Percentiles rank a stretch among this genome's conserved stretches.
These are phyloP conservation scores for Oryzias melastigma DNA, from an alignment of 2,113 vertebrate genomes.

Conservation along the genomic window DNA sequence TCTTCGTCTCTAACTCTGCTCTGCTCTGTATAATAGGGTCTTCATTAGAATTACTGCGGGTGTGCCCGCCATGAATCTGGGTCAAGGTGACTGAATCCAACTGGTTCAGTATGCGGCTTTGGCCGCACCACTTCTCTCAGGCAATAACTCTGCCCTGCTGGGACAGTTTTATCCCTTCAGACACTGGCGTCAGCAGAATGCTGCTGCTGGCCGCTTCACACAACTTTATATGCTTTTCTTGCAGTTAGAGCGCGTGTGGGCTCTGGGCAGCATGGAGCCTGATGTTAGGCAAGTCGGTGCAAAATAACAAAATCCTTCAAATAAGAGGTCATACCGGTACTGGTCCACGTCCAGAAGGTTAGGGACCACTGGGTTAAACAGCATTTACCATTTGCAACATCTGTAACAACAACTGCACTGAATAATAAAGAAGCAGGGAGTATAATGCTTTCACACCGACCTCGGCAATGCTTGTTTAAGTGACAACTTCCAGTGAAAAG, in stretches of 20 bases:
- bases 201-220: conserved; percentile 7
- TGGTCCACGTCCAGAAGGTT: too few species aligned
- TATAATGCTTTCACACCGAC: too few species aligned
- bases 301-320: neutral
- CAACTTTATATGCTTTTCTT: neutral
- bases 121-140: conserved; percentile 36
- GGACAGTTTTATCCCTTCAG: conserved; percentile 21
- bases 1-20: conserved; percentile 15
- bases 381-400: neutral
- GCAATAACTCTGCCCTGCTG: conserved; percentile 23
- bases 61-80: conserved; percentile 60
- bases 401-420: neutral
- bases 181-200: conserved; percentile 47
- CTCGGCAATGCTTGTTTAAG: too few species aligned
- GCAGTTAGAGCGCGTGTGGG: neutral
- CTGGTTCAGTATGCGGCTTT: conserved; percentile 39
- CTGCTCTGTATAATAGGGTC: conserved; percentile 47
- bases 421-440: neutral
- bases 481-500: too few species aligned
- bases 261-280: neutral
- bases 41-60: conserved; percentile 38
- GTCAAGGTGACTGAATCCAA: conserved; percentile 69
- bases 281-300: neutral
- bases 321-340: neutral
- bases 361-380: neutral